Base-by-base conservation (phyloP, 2,888 invertebrate species). In the Aethes cnicana region DNA sequence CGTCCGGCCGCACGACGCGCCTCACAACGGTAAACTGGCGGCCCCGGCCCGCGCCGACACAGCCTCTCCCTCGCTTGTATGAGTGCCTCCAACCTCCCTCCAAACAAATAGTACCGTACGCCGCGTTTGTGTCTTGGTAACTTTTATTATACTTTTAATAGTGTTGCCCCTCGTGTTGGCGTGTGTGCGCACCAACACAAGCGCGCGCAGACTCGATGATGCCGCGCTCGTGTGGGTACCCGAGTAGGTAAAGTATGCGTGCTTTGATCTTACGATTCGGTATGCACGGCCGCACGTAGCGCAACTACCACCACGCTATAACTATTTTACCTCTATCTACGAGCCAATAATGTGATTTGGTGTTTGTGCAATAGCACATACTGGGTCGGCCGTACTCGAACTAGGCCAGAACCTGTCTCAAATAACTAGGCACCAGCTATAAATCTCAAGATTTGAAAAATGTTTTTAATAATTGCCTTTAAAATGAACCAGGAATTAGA, bases 221-320 rank as follows among this genome's bases (percentile, higher is more conserved):
- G 46, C 21, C 26, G 50, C 35, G 28, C 39, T 46, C 28, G 66
- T 84, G 84, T 85, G 81, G 83, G 85, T 85, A 83, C 83, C 72
- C 74, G 77, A 77, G 78, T 86, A 82, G 81, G 83, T 84, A 80
- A 81, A 81, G 87, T 87, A 86, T 82, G 87, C 84, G 86, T 87
- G 87, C 88, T 89, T 87, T 87, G 88, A 88, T 88, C 88, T 88
- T 87, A 88, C 79, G 85, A 88, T 86, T 88, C 82, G 88, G 88
- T 87, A 87, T 88, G 86, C 86, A 85, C 84, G 84, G 84, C 79
- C 81, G 81, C 85, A 84, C 85, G 84, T 85, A 84, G 77, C 73
- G 71, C 76, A 43, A 52, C 32, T 46, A 46, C 77, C 77, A 72
- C 72, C 77, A 72, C 72, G 73, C 79, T 84, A 78, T 85, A n/a